Conservation (phyloP, 2,797 vertebrate species). For the Coreius guichenoti region DNA sequence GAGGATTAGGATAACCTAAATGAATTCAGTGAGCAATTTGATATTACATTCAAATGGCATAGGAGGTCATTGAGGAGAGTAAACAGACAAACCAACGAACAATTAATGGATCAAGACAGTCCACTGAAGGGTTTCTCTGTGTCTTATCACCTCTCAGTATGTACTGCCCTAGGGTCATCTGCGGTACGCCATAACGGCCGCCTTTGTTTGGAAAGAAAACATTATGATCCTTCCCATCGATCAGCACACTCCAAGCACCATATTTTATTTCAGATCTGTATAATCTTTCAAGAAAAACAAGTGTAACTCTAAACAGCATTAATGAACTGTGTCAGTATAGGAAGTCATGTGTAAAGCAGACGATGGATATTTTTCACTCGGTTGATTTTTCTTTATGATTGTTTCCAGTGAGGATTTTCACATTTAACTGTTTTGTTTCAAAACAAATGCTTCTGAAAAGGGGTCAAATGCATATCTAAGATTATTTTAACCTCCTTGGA, state of each 20-base stretch:
- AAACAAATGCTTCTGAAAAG: constrained; percentile 30
- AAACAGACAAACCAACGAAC: not conserved
- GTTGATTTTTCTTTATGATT: not conserved
- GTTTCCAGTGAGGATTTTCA: constrained; percentile 1
- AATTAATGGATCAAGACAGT: not conserved
- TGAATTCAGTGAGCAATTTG: not conserved
- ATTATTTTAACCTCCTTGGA: constrained; percentile 17
- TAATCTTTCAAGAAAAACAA: constrained; percentile 48
- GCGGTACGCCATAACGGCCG: constrained; percentile 9
- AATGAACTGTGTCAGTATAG: constrained; percentile 20
- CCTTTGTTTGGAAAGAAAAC: constrained; percentile 55
- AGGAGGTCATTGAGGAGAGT: not conserved
- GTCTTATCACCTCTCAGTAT: not conserved
- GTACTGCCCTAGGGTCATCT: constrained; percentile 15
- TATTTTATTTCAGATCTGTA: constrained; percentile 44
- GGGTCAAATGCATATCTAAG: not conserved
- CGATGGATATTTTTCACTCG: constrained; percentile 8
- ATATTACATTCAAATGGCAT: not conserved
- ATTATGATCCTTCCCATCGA: constrained; percentile 29
- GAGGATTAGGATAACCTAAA: not conserved
- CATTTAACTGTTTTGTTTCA: constrained; percentile 23
- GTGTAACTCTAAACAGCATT: constrained; percentile 2
- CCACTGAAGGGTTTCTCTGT: not conserved
- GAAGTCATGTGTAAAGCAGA: constrained; percentile 22
- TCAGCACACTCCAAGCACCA: constrained; percentile 29